phyloP scores from a whole-genome alignment of 2,797 vertebrate genomes.

The Lepus oiostolus region DNA sequence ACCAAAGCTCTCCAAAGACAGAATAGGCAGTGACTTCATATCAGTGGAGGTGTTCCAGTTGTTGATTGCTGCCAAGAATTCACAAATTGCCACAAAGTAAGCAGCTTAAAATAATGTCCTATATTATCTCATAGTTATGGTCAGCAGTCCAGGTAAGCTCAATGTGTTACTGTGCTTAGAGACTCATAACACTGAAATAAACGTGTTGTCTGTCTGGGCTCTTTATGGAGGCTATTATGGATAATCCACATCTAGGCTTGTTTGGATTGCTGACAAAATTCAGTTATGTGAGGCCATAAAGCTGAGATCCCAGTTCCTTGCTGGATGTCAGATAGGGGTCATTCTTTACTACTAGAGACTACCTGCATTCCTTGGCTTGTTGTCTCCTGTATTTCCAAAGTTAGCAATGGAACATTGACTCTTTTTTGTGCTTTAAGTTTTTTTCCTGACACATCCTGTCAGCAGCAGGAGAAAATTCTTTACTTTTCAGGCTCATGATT shows the following conservation, averaged over 20 bases:
- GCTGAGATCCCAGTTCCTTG: not conserved
- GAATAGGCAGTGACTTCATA: not conserved
- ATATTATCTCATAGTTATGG: not conserved
- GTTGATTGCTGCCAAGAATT: not conserved
- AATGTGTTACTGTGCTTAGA: not conserved
- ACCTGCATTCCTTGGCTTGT: not conserved
- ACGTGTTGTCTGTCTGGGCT: not conserved
- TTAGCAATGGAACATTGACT: not conserved
- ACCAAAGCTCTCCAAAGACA: not conserved
- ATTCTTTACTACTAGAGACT: not conserved
- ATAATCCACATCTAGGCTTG: not conserved
- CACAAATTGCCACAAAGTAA: not conserved
- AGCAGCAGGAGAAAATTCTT: not conserved
- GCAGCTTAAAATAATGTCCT: not conserved
- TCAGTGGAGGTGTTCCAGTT: not conserved
- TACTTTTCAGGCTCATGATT: not conserved
- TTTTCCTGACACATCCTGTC: not conserved
- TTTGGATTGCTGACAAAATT: not conserved
- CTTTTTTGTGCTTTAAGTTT: not conserved
- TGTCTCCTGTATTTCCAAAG: not conserved
- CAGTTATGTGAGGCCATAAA: not conserved
- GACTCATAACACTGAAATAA: not conserved
- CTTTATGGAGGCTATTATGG: not conserved
- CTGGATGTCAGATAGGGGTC: not conserved
- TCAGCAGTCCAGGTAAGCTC: not conserved